phyloP scores from a whole-genome alignment of 2,888 invertebrate genomes.

The Caenorhabditis sp. region DNA sequence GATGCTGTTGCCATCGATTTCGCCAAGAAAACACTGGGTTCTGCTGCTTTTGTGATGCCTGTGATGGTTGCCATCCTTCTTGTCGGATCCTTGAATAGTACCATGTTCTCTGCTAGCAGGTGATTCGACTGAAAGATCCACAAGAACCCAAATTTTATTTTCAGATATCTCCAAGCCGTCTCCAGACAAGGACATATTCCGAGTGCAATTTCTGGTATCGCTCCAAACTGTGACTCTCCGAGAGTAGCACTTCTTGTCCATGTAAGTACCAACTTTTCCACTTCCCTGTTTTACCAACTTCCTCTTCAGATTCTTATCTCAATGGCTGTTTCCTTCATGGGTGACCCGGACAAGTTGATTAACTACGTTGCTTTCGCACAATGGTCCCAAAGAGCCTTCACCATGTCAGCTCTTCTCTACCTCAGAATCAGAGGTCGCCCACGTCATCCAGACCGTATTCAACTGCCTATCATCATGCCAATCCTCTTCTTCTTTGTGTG shows the following conservation, averaged over 20 bases:
- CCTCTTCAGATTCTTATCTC: slow-evolving; percentile 70
- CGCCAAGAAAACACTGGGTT: slow-evolving; percentile 75
- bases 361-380: slow-evolving; percentile 81
- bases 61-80: slow-evolving; percentile 80
- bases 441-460: slow-evolving; percentile 77
- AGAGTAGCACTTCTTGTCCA: slow-evolving; percentile 80
- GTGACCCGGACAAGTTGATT: slow-evolving; percentile 78
- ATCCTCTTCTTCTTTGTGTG: slow-evolving; percentile 79
- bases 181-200: slow-evolving; percentile 79
- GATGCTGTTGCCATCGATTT: slow-evolving; percentile 80
- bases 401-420: slow-evolving; percentile 80
- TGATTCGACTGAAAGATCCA: slow-evolving; percentile 13
- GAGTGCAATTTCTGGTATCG: slow-evolving; percentile 77
- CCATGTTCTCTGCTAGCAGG: slow-evolving; percentile 81
- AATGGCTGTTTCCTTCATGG: slow-evolving; percentile 77
- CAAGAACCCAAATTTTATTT: neutral
- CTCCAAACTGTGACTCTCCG: slow-evolving; percentile 76
- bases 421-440: slow-evolving; percentile 72
- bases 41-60: slow-evolving; percentile 77
- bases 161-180: slow-evolving; percentile 79
- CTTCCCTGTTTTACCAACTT: neutral
- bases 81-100: slow-evolving; percentile 80
- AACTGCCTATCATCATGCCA: slow-evolving; percentile 79
- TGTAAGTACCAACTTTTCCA: slow-evolving; percentile 60
- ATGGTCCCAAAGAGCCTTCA: slow-evolving; percentile 81